Evolutionary conservation across 2,888 invertebrate species (phyloP), one percentile per base, ranked within the genome.

Genomic region (Meloe dianella): DNA sequence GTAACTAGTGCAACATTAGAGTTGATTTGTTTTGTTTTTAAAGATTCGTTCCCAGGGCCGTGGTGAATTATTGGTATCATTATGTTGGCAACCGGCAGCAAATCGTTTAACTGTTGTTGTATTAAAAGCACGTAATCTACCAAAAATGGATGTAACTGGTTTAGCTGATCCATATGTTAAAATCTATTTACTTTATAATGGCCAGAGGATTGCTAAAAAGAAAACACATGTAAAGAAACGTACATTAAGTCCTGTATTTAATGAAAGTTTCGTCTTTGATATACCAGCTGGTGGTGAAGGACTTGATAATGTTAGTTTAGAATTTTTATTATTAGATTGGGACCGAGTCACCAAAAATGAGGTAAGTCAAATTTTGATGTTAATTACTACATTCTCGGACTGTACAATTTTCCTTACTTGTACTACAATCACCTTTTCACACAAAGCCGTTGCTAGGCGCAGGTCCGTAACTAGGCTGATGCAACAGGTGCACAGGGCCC

Each of bases 171-270:
- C 98, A 66, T 97, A 90, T 85, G 98, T 98, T 60, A 99, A 99
- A 85, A 95, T 99, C 85, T 98, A 98, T 85, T 88, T 98, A 77
- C 87, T 97, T 63, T 97, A 94, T 86, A 97, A 98, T 85, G 95
- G 96, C n/a, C 97, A 98, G 82, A 91, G 98, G 72, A 95, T 98
- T 78, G 96, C 97, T 60, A 99, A 98, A 88, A 98, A 98, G 89
- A 98, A 98, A 88, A 98, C 98, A 0, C 98, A 98, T 84, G 97
- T 98, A 60, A 98, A 98, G 89, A 98, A 97, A 84, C 90, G 97
- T 65, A 98, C 98, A 0, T 87, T 97, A 76, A 97, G 96, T 86
- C 99, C 98, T 0, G 97, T 99, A 64, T 99, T 97, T 88, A 99
- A 99, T 86, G 98, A 99, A 85, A 97, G 97, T 63, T 98, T 99